Base-by-base conservation (phyloP, 2,797 vertebrate species). In the Halcyon chelicuti region DNA sequence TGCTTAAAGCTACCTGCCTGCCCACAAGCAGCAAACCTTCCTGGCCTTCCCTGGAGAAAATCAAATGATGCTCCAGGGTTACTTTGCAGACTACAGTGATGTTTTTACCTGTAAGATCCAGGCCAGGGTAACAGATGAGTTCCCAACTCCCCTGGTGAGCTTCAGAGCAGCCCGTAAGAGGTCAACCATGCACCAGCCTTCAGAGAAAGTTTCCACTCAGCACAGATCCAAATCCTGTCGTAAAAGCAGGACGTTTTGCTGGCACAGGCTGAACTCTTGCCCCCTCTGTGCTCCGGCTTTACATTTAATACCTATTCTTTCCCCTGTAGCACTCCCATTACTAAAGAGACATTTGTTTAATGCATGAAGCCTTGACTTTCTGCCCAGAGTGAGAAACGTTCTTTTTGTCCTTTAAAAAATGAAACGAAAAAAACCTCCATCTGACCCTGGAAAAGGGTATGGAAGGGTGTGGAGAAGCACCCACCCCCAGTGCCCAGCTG, bases 241-340 rank as follows among this genome's bases (percentile, higher is more conserved):
- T 21, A 58, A 92, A 88, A 84, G 13, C 42, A 18, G 73, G 54
- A 62, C 0, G 0, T 58, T 88, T 67, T 60, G 20, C 54, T 88
- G 80, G 83, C 91, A 63, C 39, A 5, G 65, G 18, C 52, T 42
- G 35, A 88, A 13, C 37, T 49, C 42, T 40, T 26, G 63, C 33
- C 25, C 35, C 2, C 18, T 0, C 0, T 7, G 15, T 0, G 1
- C 71, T 81, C 26, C 5, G 54, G 49, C 9, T 73, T 26, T 60
- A 7, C 17, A 42, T 67, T 82, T 51, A 68, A 61, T 26, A 23
- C 3, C 25, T 40, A 5, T 26, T 74, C 65, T 23, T 62, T 40
- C 65, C 82, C 35, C 37, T 86, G 60, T 37, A 60, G 72, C 5
- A 0, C 49, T 90, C 40, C 66, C n/a, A 9, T 39, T 35, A 26